Evolutionary conservation across 2,888 invertebrate species (phyloP).

Genomic region (Apamea epomidion): DNA sequence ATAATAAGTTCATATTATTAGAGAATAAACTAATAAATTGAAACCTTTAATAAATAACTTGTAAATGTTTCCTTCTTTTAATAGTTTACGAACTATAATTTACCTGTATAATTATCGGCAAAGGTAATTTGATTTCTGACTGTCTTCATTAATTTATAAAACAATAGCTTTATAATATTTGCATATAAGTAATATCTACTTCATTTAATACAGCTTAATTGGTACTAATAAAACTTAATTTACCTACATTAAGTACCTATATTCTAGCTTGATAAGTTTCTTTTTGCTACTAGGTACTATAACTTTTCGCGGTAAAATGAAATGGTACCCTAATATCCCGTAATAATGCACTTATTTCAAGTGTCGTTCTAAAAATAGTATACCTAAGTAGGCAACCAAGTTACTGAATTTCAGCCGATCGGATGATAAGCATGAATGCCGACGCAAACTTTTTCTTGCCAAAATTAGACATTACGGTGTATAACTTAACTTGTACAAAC

Average conservation of each 20-base stretch:
- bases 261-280: neutral
- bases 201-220: neutral
- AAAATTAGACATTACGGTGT: constrained; percentile 1
- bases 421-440: neutral
- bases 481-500: constrained; percentile 6
- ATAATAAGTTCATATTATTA: neutral
- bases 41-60: neutral
- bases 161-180: neutral
- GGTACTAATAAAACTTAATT: neutral
- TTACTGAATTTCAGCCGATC: neutral
- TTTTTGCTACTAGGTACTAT: neutral
- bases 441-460: neutral
- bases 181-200: neutral
- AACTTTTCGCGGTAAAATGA: constrained; percentile 22
- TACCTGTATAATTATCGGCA: neutral
- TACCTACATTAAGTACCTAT: neutral
- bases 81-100: neutral
- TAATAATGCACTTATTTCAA: neutral
- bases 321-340: neutral
- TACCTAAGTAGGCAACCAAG: neutral
- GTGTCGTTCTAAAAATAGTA: neutral
- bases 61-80: neutral
- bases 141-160: neutral
- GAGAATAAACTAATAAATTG: neutral
- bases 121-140: neutral